Evolutionary conservation across 2,113 vertebrate species (phyloP), one percentile per base, ranked within the genome.

Genomic region (Halcyon malimbica): DNA sequence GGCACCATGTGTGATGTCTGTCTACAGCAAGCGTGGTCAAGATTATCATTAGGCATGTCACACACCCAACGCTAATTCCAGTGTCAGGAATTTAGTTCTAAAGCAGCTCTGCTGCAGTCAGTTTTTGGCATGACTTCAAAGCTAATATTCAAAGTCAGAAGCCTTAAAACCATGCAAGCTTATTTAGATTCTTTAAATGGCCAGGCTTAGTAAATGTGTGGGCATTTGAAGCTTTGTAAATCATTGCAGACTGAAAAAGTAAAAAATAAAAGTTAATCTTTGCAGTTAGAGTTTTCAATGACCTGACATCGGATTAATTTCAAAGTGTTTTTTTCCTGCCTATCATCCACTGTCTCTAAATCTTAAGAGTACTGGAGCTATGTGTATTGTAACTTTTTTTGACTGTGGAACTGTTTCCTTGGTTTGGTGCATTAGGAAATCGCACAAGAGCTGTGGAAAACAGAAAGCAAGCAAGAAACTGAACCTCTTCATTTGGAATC

Each of bases 61-160:
- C 89, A 87, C 81, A 89, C 76, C 87, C 93, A 94, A 94, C 76
- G 91, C 89, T 97, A 97, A 98, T 98, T 97, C 90, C 69, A 83
- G 75, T 93, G 96, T 97, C 96, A 97, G 79, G 83, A 97, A 97
- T 97, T 97, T 91, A 91, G 76, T 97, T 94, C 93, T 91, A 97
- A 97, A 96, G 79, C 74, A 94, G 93, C 62, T 96, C 92, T 90
- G 94, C 74, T 89, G 71, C 96, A 93, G 84, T 57, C 85, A 96
- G 54, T 39, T 96, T 95, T 93, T 97, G 97, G 97, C 97, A 97
- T 54, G 77, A 94, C 97, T 97, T 98, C 97, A 98, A 98, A 98
- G 97, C 81, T 96, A 91, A 88, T 90, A 95, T 95, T 98, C 97
- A 97, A 97, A 98, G 92, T 96, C 69, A 31, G 76, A 97, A 96